Evolutionary conservation across 2,797 vertebrate species (phyloP), one percentile per base, ranked within the genome.

Genomic region (Chelon labrosus): DNA sequence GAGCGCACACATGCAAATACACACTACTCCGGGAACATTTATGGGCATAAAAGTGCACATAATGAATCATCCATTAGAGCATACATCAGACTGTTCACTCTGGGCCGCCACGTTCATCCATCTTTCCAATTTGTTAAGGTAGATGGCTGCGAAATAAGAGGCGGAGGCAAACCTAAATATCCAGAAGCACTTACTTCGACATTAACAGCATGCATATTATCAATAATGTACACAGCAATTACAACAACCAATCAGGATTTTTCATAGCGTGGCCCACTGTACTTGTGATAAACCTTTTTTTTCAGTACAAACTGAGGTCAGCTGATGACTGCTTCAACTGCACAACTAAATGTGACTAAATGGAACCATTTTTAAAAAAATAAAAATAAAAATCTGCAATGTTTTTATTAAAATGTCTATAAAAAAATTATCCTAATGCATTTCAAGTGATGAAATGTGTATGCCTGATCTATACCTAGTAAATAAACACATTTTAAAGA

Each of bases 31-130:
- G 41, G 73, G 53, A 60, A 65, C 71, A 75, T 84, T 79, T 66
- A 65, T 57, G 12, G 51, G 56, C 74, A 75, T 76, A 70, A 73
- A 74, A 71, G 67, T 50, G 65, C 69, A 67, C 60, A 50, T 68
- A 56, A 75, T 77, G 67, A 87, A 54, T 78, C 79, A 74, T 79
- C 73, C 80, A 86, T 87, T 80, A 85, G 63, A 53, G 69, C 35
- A 14, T 64, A 46, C 37, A 78, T 84, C 77, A 69, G 61, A 74
- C 65, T 70, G 50, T 39, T 80, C 57, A 70, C 63, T 70, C 51
- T 66, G 39, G 46, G 52, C 49, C 59, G 62, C 70, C 37, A 57
- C 55, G 51, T 70, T 52, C 4, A 44, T 62, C 71, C 65, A 64
- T 75, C 65, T 80, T 44, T 51, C 50, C 70, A 79, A 68, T 78